Conservation (phyloP, 2,888 invertebrate genomes). For the Thysanoteuthis rhombus region DNA sequence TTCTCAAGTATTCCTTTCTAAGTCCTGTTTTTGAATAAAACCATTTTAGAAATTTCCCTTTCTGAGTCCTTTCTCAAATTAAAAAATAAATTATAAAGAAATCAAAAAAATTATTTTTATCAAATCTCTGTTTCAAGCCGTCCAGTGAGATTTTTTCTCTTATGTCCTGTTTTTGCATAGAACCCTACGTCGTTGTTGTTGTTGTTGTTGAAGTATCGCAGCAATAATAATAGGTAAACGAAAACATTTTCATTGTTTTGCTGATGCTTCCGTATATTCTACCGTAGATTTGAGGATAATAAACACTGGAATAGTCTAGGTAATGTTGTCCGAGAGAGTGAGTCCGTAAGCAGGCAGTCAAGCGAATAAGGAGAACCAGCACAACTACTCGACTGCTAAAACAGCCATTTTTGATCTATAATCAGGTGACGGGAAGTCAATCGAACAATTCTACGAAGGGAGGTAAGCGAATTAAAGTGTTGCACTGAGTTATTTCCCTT, state of each 20-base stretch:
- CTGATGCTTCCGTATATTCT: neutral
- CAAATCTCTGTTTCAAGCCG: too few species aligned
- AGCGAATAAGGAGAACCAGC: neutral
- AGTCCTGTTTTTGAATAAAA: too few species aligned
- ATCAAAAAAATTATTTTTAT: too few species aligned
- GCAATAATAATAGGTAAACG: neutral
- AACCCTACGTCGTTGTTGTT: neutral
- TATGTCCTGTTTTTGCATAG: neutral
- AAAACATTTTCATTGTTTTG: neutral
- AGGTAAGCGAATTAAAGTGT: neutral
- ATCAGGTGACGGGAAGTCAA: constrained; percentile 12
- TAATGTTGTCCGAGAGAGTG: neutral
- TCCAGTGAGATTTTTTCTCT: neutral
- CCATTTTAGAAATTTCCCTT: too few species aligned
- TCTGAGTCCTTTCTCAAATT: too few species aligned
- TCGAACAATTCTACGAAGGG: neutral
- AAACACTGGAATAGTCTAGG: neutral
- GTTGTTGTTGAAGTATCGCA: neutral
- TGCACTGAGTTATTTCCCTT: neutral
- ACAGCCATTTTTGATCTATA: neutral
- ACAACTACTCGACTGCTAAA: neutral
- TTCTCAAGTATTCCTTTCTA: too few species aligned
- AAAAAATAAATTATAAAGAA: too few species aligned
- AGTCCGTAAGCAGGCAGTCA: neutral
- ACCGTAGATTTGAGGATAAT: neutral